These are phyloP conservation scores for Hylomyscus alleni DNA, from an alignment of 2,797 vertebrate species.

Conservation along the genomic window DNA sequence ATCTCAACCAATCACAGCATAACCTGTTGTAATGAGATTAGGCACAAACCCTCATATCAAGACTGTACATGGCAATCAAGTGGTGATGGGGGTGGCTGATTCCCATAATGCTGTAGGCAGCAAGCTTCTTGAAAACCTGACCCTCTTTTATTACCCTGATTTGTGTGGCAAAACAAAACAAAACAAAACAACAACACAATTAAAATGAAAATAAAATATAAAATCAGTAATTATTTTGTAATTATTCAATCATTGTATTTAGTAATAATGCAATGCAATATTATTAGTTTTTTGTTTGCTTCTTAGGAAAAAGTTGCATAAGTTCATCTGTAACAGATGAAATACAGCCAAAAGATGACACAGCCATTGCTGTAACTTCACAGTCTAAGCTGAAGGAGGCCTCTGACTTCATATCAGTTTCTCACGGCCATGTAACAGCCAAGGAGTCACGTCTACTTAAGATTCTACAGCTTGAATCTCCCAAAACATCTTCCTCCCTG, in stretches of 20 bases:
- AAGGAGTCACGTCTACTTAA: conserved; percentile 54
- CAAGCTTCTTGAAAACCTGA: no score
- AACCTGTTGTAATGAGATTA: no score
- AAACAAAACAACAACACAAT: neutral
- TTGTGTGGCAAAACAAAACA: no score
- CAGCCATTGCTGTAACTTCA: conserved; percentile 57
- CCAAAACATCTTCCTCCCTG: conserved; percentile 74
- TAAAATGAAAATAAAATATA: conserved; percentile 12
- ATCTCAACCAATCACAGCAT: no score
- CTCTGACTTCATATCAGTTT: neutral
- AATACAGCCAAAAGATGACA: conserved; percentile 78
- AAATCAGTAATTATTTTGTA: conserved; percentile 12
- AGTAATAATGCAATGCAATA: neutral
- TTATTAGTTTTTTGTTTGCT: conserved; percentile 78
- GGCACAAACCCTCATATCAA: no score
- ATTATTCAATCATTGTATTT: conserved; percentile 51
- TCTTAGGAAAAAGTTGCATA: conserved; percentile 79
- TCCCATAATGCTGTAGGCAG: no score
- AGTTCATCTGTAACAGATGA: conserved; percentile 71
- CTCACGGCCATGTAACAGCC: conserved; percentile 46
- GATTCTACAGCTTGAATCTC: neutral
- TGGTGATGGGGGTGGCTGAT: no score
- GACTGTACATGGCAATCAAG: no score
- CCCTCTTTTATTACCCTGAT: no score
- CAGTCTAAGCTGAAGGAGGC: conserved; percentile 60